Evolutionary conservation across 2,888 invertebrate genomes (phyloP).

Genomic region (Apotomis turbidana): DNA sequence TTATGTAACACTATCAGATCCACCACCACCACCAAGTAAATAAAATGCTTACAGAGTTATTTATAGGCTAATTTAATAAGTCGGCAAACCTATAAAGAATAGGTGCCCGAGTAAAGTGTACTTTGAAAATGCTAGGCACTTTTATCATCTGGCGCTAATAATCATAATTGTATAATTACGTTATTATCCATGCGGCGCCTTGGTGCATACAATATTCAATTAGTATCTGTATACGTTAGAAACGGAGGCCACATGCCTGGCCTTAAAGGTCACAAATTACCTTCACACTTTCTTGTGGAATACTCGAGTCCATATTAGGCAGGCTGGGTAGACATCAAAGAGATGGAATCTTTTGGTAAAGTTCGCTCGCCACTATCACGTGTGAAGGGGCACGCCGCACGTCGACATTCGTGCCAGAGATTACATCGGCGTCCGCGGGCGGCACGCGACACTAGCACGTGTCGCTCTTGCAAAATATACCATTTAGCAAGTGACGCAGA

Average conservation of each 20-base stretch:
- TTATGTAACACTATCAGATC: too few species aligned
- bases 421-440: slow-evolving; percentile 68
- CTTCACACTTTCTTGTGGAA: slow-evolving; percentile 31
- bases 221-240: slow-evolving; percentile 4
- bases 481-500: slow-evolving; percentile 50
- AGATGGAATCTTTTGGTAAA: slow-evolving; percentile 72
- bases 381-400: slow-evolving; percentile 80
- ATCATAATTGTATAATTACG: slow-evolving; percentile 22
- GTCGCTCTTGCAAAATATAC: slow-evolving; percentile 50
- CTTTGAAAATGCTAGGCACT: slow-evolving; percentile 12
- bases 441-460: slow-evolving; percentile 74
- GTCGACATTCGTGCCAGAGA: slow-evolving; percentile 76
- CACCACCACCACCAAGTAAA: too few species aligned
- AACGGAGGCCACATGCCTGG: slow-evolving; percentile 16
- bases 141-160: slow-evolving; percentile 9
- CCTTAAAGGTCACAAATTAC: slow-evolving; percentile 29
- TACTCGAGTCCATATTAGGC: slow-evolving; percentile 29
- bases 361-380: slow-evolving; percentile 72
- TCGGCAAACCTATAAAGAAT: slow-evolving; percentile 1
- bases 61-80: not conserved
- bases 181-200: slow-evolving; percentile 15
- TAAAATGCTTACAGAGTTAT: too few species aligned
- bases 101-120: not conserved
- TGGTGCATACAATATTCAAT: slow-evolving; percentile 1
- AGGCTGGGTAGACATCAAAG: slow-evolving; percentile 63